Evolutionary conservation across 2,888 invertebrate species (phyloP), one percentile per base, ranked within the genome.

Genomic region (Sesia bembeciformis): DNA sequence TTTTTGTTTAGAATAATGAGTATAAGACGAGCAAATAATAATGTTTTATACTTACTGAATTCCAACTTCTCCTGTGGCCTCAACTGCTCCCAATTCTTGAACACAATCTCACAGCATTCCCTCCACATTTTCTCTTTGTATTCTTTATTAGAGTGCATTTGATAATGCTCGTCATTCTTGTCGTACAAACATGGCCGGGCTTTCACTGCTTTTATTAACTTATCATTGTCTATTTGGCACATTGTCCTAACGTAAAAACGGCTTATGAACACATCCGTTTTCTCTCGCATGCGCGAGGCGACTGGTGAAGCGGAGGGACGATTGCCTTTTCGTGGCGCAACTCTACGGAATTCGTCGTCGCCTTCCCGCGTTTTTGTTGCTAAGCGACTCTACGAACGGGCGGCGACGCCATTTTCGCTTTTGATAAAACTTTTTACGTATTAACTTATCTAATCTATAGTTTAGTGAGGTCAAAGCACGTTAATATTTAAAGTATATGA

Each of bases 21-120:
- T 23, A 23, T 23, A 23, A 23, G 23, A 23, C 23, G 23, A 23
- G 23, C 2, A 23, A 23, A 23, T 23, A 23, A 23, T 1, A 23
- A 23, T 23, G 23, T 23, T 23, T 23, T 23, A 23, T 23, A 46
- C 73, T 60, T 58, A 75, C 76, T 68, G 56, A 63, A 66, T 63
- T 76, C 75, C n/a, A 76, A 64, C 57, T 68, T 74, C 51, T 74
- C 66, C 49, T 75, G 70, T 38, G 73, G 62, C 39, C 63, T 64
- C 60, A 79, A 59, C 41, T 63, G 54, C 0, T 74, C 74, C 75
- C 76, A 81, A 53, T 65, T 64, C 3, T 62, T 56, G 49, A 65
- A 64, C n/a, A 81, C 70, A 50, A 79, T 79, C 52, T 62, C 62
- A 56, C 76, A 72, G 6, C 78, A 68, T 23, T 76, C 78, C 5